Conservation (phyloP, 2,113 vertebrate species). For the Cyanoderma ruficeps region DNA sequence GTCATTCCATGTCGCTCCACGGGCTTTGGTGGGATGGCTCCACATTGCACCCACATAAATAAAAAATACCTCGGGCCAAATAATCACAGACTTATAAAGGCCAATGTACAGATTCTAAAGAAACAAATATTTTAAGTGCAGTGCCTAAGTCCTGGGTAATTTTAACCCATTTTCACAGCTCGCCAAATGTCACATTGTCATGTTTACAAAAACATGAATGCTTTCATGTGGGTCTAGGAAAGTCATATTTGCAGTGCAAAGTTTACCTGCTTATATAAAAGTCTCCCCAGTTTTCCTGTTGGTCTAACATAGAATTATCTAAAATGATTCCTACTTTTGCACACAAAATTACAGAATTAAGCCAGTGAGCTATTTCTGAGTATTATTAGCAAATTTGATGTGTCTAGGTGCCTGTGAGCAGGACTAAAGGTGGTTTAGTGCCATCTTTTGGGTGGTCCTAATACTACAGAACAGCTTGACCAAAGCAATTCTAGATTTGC, state of each 20-base stretch:
- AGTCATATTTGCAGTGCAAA: constrained; percentile 25
- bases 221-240: constrained; percentile 20
- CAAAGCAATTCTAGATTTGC: background rate
- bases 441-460: constrained; percentile 74
- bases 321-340: background rate
- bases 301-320: constrained; percentile 12
- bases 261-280: constrained; percentile 17
- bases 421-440: constrained; percentile 64
- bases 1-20: background rate
- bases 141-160: background rate
- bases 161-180: background rate
- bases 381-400: background rate
- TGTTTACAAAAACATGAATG: background rate
- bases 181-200: background rate
- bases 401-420: background rate
- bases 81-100: background rate
- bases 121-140: background rate
- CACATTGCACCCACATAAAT: background rate
- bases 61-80: background rate
- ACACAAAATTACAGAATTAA: constrained; percentile 20
- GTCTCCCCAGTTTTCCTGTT: background rate
- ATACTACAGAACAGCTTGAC: constrained; percentile 61
- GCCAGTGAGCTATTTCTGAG: background rate
- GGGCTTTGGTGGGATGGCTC: background rate
- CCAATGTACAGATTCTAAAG: background rate